Conservation (phyloP, 1,140 invertebrate species). For the Drosophila bipectinata region DNA sequence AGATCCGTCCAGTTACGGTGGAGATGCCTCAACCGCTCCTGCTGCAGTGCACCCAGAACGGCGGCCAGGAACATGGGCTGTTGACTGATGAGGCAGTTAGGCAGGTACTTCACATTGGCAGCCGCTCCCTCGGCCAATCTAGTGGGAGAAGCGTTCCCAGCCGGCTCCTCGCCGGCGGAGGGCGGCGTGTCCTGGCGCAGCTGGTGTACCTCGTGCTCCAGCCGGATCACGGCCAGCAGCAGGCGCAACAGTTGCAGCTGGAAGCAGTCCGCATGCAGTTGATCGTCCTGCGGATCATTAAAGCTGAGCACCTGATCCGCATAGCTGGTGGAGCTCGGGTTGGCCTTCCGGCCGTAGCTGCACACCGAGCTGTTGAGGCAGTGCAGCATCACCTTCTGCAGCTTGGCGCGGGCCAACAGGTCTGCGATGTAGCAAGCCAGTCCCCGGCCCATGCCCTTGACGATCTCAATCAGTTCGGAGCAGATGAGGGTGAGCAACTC, state of each 20-base stretch:
- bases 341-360: constrained; percentile 68
- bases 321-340: constrained; percentile 85
- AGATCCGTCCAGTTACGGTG: constrained; percentile 93
- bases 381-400: constrained; percentile 95
- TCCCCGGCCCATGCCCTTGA: constrained; percentile 92
- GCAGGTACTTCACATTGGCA: constrained; percentile 86
- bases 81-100: constrained; percentile 89
- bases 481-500: constrained; percentile 92
- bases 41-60: constrained; percentile 90
- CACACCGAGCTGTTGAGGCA: constrained; percentile 92
- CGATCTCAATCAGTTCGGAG: constrained; percentile 91
- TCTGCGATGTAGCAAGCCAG: constrained; percentile 93
- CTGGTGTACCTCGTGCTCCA: constrained; percentile 89
- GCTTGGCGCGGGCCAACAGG: constrained; percentile 91
- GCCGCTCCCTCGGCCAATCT: constrained; percentile 63
- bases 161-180: constrained; percentile 33
- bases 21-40: constrained; percentile 88
- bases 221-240: constrained; percentile 88
- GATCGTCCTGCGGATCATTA: constrained; percentile 89
- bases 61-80: constrained; percentile 95
- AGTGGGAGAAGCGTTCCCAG: constrained; percentile 74
- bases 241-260: constrained; percentile 90
- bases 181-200: constrained; percentile 85
- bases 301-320: constrained; percentile 93
- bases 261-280: constrained; percentile 90